Evolutionary conservation across 2,797 vertebrate genomes (phyloP).

Genomic region (Brotula barbata): DNA sequence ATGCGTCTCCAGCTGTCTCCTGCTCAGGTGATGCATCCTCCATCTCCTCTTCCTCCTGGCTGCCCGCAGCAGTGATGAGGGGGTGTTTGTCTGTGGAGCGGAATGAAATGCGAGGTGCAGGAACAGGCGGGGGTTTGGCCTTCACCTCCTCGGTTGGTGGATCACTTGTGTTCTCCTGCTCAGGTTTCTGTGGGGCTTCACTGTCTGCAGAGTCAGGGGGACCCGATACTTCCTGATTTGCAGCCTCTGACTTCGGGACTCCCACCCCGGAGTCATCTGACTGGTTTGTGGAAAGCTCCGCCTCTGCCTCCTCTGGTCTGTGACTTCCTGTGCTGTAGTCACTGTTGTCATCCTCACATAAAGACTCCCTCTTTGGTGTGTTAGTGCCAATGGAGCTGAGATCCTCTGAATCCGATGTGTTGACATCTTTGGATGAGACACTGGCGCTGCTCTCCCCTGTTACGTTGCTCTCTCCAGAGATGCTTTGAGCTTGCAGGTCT

Average conservation of each 20-base stretch:
- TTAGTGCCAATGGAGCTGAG: slow-evolving; percentile 64
- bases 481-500: not conserved
- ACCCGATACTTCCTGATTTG: slow-evolving; percentile 30
- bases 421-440: slow-evolving; percentile 44
- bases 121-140: slow-evolving; percentile 19
- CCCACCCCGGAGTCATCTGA: slow-evolving; percentile 53
- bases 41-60: slow-evolving; percentile 19
- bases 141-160: not conserved
- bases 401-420: slow-evolving; percentile 68
- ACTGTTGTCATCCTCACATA: slow-evolving; percentile 54
- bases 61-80: not conserved
- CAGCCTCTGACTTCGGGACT: slow-evolving; percentile 41
- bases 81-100: slow-evolving; percentile 17
- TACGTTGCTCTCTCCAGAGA: slow-evolving; percentile 34
- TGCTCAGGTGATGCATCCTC: not conserved
- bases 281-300: slow-evolving; percentile 24
- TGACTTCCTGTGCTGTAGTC: slow-evolving; percentile 31
- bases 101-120: slow-evolving; percentile 62
- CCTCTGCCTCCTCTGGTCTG: slow-evolving; percentile 26
- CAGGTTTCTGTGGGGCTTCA: slow-evolving; percentile 41
- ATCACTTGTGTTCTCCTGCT: not conserved
- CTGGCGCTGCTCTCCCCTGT: slow-evolving; percentile 18
- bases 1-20: not conserved
- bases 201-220: slow-evolving; percentile 36
- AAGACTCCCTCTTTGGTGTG: slow-evolving; percentile 66